Conservation (phyloP, 2,888 invertebrate species). For the Rhyacophila evoluta region DNA sequence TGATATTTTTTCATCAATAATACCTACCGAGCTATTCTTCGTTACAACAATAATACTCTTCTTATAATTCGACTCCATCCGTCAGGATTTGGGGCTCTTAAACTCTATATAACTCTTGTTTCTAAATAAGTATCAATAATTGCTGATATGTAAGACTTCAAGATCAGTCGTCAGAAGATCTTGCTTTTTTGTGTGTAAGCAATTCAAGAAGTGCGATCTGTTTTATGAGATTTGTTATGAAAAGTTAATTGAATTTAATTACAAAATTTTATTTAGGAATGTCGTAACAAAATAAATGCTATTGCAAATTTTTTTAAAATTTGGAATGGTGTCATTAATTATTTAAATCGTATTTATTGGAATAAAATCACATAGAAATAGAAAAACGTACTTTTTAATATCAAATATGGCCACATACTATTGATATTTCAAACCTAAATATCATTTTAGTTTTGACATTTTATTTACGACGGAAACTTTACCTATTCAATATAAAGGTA, state of each 20-base stretch:
- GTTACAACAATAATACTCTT: neutral
- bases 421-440: too few relatives aligned
- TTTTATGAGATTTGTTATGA: too few relatives aligned
- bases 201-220: too few relatives aligned
- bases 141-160: neutral
- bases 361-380: too few relatives aligned
- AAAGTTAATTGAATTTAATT: too few relatives aligned
- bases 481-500: neutral
- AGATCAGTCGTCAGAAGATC: neutral
- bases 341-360: too few relatives aligned
- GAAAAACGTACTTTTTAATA: neutral
- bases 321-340: neutral
- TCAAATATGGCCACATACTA: neutral
- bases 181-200: too few relatives aligned
- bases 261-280: too few relatives aligned
- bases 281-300: too few relatives aligned
- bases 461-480: neutral
- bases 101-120: neutral
- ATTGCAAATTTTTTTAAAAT: too few relatives aligned
- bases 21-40: neutral
- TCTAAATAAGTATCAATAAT: slow-evolving; percentile 4
- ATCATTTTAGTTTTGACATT: neutral
- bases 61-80: neutral
- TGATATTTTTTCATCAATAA: neutral
- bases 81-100: neutral